Conservation (phyloP, 2,113 vertebrate species). For the Vireo altiloquus region DNA sequence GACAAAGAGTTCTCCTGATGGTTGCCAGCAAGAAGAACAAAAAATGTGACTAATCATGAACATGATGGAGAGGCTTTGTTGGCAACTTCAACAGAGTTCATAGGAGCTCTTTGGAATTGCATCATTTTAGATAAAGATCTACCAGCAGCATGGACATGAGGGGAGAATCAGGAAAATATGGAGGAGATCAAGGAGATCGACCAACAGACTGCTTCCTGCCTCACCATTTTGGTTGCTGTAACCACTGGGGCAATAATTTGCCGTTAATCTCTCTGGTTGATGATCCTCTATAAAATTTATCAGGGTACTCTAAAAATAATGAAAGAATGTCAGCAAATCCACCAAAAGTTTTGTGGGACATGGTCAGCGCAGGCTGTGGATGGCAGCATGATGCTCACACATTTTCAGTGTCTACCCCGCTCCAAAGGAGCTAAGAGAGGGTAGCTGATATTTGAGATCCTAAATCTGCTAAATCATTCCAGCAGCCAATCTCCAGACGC, state of each 20-base stretch:
- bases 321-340: background rate
- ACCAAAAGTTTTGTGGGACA: background rate
- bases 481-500: background rate
- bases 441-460: background rate
- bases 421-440: background rate
- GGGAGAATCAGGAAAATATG: rapidly evolving
- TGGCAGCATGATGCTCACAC: background rate
- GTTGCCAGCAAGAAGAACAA: background rate
- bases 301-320: background rate
- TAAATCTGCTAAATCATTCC: background rate
- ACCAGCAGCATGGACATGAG: background rate
- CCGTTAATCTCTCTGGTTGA: background rate
- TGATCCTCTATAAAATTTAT: background rate
- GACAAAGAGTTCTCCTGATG: background rate
- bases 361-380: background rate
- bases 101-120: background rate
- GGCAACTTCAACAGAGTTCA: background rate
- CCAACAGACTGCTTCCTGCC: background rate
- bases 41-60: background rate
- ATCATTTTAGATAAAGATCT: background rate
- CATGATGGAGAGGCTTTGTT: background rate
- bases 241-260: background rate
- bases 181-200: background rate
- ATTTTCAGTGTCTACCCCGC: background rate
- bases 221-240: background rate